A percentile compares a stretch with the other conserved stretches of the same genome.
Conservation (phyloP, 92 coral and sea anemone species). For the Diadumene lineata region DNA sequence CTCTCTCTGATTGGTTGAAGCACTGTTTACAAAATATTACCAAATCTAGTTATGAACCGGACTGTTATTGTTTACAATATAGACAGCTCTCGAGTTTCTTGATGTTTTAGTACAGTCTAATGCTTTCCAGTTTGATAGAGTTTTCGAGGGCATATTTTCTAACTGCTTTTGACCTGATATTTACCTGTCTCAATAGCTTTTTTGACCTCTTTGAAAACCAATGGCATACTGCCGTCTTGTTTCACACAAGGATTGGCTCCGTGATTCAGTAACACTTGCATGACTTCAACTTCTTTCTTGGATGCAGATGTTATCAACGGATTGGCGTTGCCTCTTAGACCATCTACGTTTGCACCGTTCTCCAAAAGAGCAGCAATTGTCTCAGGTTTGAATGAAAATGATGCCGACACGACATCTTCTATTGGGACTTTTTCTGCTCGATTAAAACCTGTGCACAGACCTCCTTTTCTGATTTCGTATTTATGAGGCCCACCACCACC, state of each 20-base stretch:
- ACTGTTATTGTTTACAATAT: too few relatives aligned
- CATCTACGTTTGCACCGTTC: conserved; percentile 68
- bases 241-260: conserved; percentile 68
- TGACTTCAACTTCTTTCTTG: conserved; percentile 40
- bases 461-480: conserved; percentile 57
- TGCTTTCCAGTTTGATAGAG: too few relatives aligned
- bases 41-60: too few relatives aligned
- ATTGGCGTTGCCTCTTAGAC: conserved; percentile 43
- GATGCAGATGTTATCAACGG: conserved; percentile 61
- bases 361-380: conserved; percentile 60
- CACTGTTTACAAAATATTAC: too few relatives aligned
- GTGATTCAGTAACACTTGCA: conserved; percentile 53
- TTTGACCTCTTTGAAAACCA: conserved; percentile 66
- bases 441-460: conserved; percentile 58
- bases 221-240: conserved; percentile 49
- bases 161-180: too few relatives aligned
- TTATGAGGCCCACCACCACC: conserved; percentile 81
- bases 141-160: too few relatives aligned
- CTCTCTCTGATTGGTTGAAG: too few relatives aligned
- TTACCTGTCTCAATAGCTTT: conserved; percentile 61
- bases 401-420: conserved; percentile 59
- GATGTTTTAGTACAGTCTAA: too few relatives aligned
- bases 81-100: too few relatives aligned
- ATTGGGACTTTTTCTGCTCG: conserved; percentile 56
- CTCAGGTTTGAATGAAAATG: conserved; percentile 16